Base-by-base conservation (phyloP, 2,113 vertebrate genomes). In the Grus americana region DNA sequence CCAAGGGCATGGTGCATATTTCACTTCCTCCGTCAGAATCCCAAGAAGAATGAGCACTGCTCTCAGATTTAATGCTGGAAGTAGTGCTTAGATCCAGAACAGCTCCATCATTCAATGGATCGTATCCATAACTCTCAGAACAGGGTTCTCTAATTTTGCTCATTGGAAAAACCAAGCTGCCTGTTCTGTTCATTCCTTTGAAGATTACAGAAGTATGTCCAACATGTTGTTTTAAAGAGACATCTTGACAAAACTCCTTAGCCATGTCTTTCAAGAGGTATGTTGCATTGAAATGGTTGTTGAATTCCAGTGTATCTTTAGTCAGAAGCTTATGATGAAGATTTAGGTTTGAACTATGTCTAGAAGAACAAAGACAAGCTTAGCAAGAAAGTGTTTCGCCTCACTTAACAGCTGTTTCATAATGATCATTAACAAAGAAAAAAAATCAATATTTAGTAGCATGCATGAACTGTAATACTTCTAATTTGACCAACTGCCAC, bases 321-420 rank as follows among this genome's bases (percentile, higher is more conserved):
- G 98, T 99, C 98, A 99, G 97, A 93, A 98, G 98, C 98, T 99
- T 99, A 95, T 99, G 98, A 97, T 99, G 99, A 91, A 99, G 98
- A 96, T 98, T 99, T 95, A 99, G 92, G 97, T 99, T 99, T 79
- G 99, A 99, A 98, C 99, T 99, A 98, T 99, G 99, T 98, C 99
- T 99, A 96, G 47, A 82, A 98, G 93, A 98, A 96, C 63, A 96
- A 98, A 97, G 96, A 97, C 88, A 97, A 80, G 36, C 93, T 98
- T 96, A 98, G 97, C 81, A 71, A 93, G 91, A 94, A 95, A 91
- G 58, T 62, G 89, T 89, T 97, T 91, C 0, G 4, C 90, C 96
- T 91, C 89, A 73, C 75, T 93, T 88, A 67, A 81, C 72, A 92
- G 81, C 11, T 73, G 74, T 91, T 97, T 92, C 89, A 97, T 44